Evolutionary conservation across 23 tunicate species (phyloP), one percentile per base, ranked within the genome.

Genomic region (Trididemnum nubilum): DNA sequence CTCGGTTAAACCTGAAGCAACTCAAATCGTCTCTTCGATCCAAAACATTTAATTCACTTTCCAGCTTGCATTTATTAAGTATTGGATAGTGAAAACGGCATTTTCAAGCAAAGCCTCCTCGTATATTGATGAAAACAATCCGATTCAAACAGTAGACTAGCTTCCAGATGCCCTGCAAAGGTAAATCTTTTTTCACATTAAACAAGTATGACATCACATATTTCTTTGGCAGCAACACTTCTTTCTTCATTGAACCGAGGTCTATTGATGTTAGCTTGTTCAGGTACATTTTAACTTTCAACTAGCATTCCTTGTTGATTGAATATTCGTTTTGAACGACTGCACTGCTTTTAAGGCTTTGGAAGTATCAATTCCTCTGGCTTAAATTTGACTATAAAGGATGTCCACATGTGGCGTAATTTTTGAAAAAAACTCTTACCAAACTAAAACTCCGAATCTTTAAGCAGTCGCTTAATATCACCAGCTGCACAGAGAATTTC

Each of bases 141-240:
- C 51, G 29, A 50, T 64, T 65, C n/a, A n/a, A n/a, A n/a, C n/a
- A n/a, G n/a, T n/a, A n/a, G n/a, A n/a, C n/a, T n/a, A n/a, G n/a
- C n/a, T 24, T 49, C 81, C 34, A 72, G 21, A 52, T 72, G 78
- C 15, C 57, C 57, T 9, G 18, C 18, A 49, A 49, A 49, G 15
- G 15, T 12, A 9, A 49, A 18, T 72, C 78, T 72, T 36, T 72
- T 23, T 36, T 72, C 25, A 24, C 69, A 63, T 63, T 63, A 4
- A 21, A 72, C 19, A 2, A 72, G 32, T n/a, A 72, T 34, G 32
- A 34, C 49, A 38, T 36, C 78, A 72, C 54, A 72, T 25, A 72
- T 34, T 34, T 72, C 78, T 38, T 72, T 35, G 21, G 78, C 78
- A 49, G 57, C 57, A 49, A 49, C 57, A 49, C 57, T 49, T 49